Evolutionary conservation across 2,888 invertebrate genomes (phyloP), one percentile per base, ranked within the genome.

Genomic region (Rhagium mordax): DNA sequence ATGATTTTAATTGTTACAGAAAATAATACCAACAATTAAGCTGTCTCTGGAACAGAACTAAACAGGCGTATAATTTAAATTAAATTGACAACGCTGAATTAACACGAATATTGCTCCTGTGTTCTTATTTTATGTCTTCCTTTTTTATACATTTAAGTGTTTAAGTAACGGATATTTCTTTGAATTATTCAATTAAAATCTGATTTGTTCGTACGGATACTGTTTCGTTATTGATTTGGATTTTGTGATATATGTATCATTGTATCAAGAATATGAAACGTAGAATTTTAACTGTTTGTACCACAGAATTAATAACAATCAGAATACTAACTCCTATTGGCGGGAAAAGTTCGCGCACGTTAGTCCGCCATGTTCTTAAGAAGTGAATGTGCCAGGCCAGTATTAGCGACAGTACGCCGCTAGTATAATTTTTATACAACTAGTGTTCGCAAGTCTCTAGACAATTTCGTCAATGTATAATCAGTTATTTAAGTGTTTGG

Each of bases 31-130:
- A 15, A 57, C 27, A 57, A 57, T 57, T 57, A 57, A 57, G 15
- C 27, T 57, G 55, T 57, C 55, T 55, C 27, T 57, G 27, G 27
- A 57, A 27, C 4, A 20, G n/a, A 24, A 57, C 7, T 41, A 41
- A 41, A 57, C 27, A 13, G 55, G 27, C 55, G 55, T 53, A 24
- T 21, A 53, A 57, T 24, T 27, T 15, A 57, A 27, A n/a, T 27
- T 57, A 57, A 57, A 57, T 57, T 57, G 55, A 55, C 55, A 24
- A 24, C 15, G 55, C 21, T 57, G 27, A 57, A 57, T 57, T 57
- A 24, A n/a, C 15, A 6, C n/a, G 7, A 27, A 27, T 57, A 20
- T 53, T 53, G 8, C 16, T 2, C 10, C 24, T 53, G 13, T 24
- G n/a, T 13, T 21, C 21, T 13, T 20, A 13, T n/a, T 41, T 41